Evolutionary conservation across 1,140 invertebrate genomes (phyloP), one percentile per base, ranked within the genome.

Genomic region (Philopotamus ludificatus): DNA sequence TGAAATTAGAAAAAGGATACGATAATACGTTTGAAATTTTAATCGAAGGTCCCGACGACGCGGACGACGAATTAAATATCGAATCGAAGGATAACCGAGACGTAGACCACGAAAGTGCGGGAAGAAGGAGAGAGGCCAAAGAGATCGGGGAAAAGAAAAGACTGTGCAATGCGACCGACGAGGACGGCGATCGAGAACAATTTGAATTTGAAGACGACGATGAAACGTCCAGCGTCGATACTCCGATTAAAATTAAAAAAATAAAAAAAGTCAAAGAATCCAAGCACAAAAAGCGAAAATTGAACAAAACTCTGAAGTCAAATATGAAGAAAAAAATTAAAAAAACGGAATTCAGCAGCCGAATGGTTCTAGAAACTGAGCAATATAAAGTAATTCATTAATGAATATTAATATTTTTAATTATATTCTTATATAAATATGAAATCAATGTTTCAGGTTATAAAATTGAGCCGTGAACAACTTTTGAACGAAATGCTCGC

Each of bases 331-430:
- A 62, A 18, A 44, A 25, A 28, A 53, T 18, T 8, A 20, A 1
- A 20, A 23, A 62, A n/a, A 51, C 50, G 16, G 39, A 58, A 21
- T 28, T 57, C 4, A 62, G 44, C 45, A 65, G 50, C 28, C 49
- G 67, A 8, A 69, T 69, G 67, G 63, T 65, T 2, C 59, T 69
- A 23, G 67, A 69, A 47, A 69, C 67, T 18, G 67, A 69, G 39
- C 63, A 69, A 28, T 69, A 69, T 47, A 69, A 61, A 34, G 67
- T 69, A 1, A 62, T 23, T 51, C 10, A 51, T 58, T 15, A 50
- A 20, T 60, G 10, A 3, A 9, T 21, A 49, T 49, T 7, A 26
- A 28, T 60, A 20, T n/a, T n/a, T n/a, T 59, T 59, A 58, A 26
- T 41, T 39, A 57, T 20, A 16, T 47, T 60, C n/a, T 49, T 58